Evolutionary conservation across 2,113 vertebrate species (phyloP).

Genomic region (Macaca nemestrina): DNA sequence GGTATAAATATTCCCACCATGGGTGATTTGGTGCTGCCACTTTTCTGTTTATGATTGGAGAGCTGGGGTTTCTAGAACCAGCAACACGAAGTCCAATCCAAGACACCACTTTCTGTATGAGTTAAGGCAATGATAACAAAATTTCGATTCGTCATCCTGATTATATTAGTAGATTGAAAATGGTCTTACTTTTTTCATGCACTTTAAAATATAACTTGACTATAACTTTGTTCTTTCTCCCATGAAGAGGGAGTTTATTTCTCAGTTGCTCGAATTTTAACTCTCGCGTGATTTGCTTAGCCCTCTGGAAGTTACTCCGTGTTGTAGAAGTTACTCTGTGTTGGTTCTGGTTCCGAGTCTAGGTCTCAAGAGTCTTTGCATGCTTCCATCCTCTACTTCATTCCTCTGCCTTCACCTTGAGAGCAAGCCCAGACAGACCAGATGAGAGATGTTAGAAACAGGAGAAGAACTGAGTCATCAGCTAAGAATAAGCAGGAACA

Average conservation of each 20-base stretch:
- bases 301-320: background rate
- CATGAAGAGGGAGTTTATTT: background rate
- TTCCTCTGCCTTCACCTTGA: background rate
- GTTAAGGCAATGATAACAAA: background rate
- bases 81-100: background rate
- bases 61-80: background rate
- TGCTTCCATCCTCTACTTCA: background rate
- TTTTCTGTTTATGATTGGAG: background rate
- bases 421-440: background rate
- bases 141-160: background rate
- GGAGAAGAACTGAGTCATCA: background rate
- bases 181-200: background rate
- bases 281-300: background rate
- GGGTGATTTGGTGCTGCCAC: background rate
- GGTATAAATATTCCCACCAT: background rate
- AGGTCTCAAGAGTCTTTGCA: background rate
- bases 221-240: background rate
- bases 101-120: background rate
- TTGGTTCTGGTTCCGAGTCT: background rate
- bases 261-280: background rate
- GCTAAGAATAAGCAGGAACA: background rate
- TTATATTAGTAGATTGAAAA: background rate
- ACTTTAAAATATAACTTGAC: background rate
- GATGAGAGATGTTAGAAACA: background rate
- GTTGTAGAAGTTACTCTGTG: background rate